Percentiles rank a stretch among this genome's conserved stretches.
Evolutionary conservation across 2,888 invertebrate genomes (phyloP).

Genomic region (Subacronicta megacephala): DNA sequence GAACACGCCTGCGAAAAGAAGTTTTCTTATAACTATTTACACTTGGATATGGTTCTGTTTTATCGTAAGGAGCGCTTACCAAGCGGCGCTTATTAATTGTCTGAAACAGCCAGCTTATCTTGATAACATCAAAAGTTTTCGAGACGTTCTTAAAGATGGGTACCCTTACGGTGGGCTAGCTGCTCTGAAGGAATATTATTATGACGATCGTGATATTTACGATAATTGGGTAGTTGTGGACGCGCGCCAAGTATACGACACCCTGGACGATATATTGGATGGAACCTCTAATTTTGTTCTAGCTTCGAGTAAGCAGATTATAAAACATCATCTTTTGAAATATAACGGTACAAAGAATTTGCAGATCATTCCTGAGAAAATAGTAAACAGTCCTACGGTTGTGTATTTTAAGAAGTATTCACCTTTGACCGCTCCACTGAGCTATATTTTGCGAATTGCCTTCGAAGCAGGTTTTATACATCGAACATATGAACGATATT

Average conservation of each 20-base stretch:
- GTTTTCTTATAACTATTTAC: conserved; percentile 61
- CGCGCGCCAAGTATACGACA: conserved; percentile 40
- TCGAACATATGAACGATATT: conserved; percentile 55
- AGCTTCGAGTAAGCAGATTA: conserved; percentile 67
- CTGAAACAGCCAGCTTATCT: conserved; percentile 65
- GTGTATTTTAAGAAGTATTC: conserved; percentile 71
- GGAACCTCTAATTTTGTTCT: conserved; percentile 68
- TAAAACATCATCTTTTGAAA: conserved; percentile 62
- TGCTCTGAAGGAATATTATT: conserved; percentile 67
- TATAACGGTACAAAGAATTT: conserved; percentile 62
- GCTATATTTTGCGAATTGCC: conserved; percentile 58
- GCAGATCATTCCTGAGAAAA: conserved; percentile 73
- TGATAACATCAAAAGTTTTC: conserved; percentile 57
- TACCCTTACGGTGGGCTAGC: conserved; percentile 67
- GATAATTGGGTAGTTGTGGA: conserved; percentile 64
- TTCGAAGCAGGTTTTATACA: conserved; percentile 70
- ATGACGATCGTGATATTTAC: conserved; percentile 63
- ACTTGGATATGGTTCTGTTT: conserved; percentile 74
- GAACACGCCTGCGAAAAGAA: conserved; percentile 60
- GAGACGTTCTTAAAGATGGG: conserved; percentile 54
- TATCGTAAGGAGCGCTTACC: conserved; percentile 72
- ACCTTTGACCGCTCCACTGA: conserved; percentile 61
- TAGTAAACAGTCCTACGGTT: conserved; percentile 72
- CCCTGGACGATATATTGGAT: conserved; percentile 63
- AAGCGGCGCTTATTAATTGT: conserved; percentile 68